Conservation (phyloP, 2,113 vertebrate species). For the Ceyx cyanopectus region DNA sequence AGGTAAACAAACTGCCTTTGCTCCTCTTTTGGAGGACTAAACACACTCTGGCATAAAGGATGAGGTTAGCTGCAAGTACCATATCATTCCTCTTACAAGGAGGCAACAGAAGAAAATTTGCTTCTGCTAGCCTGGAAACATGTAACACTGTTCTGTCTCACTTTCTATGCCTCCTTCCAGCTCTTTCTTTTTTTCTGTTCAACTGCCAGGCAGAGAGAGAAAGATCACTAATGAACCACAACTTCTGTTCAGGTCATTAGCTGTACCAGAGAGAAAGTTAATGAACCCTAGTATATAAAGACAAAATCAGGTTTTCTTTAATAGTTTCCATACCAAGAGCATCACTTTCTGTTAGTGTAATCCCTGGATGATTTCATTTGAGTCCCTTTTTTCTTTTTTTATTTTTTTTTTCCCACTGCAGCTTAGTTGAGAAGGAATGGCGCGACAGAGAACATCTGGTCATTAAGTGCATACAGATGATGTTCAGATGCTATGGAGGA, state of each 20-base stretch:
- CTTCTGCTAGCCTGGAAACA: constrained; percentile 8
- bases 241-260: constrained; percentile 76
- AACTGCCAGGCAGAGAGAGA: constrained; percentile 64
- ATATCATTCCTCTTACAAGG: not conserved
- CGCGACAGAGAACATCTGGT: constrained; percentile 65
- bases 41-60: not conserved
- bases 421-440: constrained; percentile 27
- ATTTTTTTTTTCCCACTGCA: not conserved
- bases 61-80: constrained; percentile 1
- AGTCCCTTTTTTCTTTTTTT: not conserved
- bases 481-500: constrained; percentile 37
- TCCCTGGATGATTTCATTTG: constrained; percentile 66
- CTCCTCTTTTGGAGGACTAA: not conserved
- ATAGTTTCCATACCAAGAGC: constrained; percentile 72
- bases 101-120: constrained; percentile 13
- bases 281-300: constrained; percentile 75
- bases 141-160: constrained; percentile 3
- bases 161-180: constrained; percentile 34
- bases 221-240: constrained; percentile 74
- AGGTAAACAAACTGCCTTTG: not conserved
- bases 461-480: constrained; percentile 58
- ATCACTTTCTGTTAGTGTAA: constrained; percentile 74
- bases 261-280: constrained; percentile 74
- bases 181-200: constrained; percentile 44
- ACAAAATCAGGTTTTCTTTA: constrained; percentile 76